A percentile compares a stretch with the other conserved stretches of the same genome.
Evolutionary conservation across 2,113 vertebrate species (phyloP).

Genomic region (Bos indicus): DNA sequence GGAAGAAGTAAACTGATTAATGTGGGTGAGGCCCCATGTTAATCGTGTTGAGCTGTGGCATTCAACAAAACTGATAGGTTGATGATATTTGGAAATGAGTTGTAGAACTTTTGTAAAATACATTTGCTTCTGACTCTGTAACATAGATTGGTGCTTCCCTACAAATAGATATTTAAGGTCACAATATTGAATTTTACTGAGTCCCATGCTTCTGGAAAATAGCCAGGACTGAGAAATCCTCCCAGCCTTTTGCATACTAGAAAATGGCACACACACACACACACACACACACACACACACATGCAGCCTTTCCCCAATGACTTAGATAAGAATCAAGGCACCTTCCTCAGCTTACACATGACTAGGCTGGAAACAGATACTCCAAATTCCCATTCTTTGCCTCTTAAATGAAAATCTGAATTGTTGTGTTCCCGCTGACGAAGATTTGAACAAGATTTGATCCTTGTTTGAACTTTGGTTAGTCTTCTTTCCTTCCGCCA

Average conservation of each 20-base stretch:
- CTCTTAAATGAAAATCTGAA: background rate
- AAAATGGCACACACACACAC: background rate
- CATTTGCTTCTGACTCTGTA: background rate
- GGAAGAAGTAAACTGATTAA: background rate
- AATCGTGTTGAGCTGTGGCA: background rate
- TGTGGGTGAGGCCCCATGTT: background rate
- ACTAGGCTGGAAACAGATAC: background rate
- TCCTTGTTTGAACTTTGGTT: background rate
- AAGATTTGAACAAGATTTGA: background rate
- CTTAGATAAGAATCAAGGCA: background rate
- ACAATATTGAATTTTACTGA: background rate
- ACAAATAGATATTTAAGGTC: background rate
- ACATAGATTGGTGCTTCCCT: background rate
- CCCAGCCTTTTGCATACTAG: background rate
- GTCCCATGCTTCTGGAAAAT: background rate
- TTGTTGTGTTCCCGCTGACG: background rate
- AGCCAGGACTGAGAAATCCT: background rate
- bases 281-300: background rate
- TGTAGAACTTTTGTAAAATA: background rate
- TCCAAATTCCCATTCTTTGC: background rate
- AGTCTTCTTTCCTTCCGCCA: background rate
- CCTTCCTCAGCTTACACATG: background rate
- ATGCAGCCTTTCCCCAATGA: background rate
- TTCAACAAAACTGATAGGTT: background rate
- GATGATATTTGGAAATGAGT: background rate